Evolutionary conservation across 2,888 invertebrate genomes (phyloP).

Genomic region (Ichneumoninae sp.): DNA sequence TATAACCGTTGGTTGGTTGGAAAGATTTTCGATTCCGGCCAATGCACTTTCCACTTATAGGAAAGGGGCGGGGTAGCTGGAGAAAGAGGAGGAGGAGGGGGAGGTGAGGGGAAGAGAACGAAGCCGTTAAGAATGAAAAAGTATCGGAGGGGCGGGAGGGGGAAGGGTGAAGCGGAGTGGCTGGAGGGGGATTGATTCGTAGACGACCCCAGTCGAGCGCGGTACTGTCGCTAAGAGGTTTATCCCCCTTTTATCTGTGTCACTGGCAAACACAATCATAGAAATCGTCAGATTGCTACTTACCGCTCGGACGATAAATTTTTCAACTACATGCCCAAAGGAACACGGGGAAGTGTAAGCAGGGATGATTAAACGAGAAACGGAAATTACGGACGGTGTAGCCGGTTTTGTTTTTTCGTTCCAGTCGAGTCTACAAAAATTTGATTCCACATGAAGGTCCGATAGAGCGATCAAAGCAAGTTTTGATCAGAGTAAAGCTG

Average conservation of each 20-base stretch:
- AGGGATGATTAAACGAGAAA: not conserved
- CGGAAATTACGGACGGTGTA: not conserved
- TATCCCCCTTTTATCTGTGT: conserved; percentile 25
- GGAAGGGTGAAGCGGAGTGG: conserved; percentile 40
- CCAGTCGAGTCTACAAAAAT: no score
- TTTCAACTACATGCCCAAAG: not conserved
- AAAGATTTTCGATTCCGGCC: conserved; percentile 38
- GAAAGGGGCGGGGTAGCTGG: conserved; percentile 11
- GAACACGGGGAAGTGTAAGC: not conserved
- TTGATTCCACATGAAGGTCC: no score
- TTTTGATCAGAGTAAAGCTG: no score
- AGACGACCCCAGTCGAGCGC: not conserved
- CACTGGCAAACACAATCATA: conserved; percentile 36
- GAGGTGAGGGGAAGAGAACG: not conserved
- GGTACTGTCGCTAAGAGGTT: conserved; percentile 35
- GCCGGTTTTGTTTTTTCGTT: no score
- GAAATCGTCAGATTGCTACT: conserved; percentile 43
- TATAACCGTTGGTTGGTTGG: not conserved
- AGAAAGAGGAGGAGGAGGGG: conserved; percentile 5
- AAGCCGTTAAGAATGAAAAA: conserved; percentile 18
- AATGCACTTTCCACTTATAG: conserved; percentile 25
- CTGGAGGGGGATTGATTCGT: conserved; percentile 65
- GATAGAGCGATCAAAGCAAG: no score
- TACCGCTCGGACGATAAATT: conserved; percentile 21
- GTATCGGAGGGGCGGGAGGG: conserved; percentile 10